These are phyloP conservation scores for Sebastes steindachneri DNA, from an alignment of 2,797 vertebrate species.

Conservation along the genomic window DNA sequence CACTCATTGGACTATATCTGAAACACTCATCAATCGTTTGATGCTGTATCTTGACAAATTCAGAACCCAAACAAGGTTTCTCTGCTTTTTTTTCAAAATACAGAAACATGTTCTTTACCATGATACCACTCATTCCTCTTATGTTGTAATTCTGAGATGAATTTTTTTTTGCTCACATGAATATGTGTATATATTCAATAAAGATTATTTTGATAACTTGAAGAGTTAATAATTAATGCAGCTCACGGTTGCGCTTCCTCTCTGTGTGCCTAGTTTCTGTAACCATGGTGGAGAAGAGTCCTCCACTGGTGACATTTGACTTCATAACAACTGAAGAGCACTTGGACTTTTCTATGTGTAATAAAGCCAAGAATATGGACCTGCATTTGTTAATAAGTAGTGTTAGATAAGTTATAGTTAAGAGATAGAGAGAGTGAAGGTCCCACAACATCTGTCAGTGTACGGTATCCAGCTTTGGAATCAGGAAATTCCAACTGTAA, in stretches of 20 bases:
- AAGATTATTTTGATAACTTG: conserved; percentile 67
- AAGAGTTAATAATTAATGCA: not conserved
- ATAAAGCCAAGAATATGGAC: not conserved
- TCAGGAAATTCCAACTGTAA: not conserved
- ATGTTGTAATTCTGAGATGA: not conserved
- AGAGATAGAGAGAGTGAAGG: not conserved
- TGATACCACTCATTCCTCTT: conserved; percentile 8
- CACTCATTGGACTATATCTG: not conserved
- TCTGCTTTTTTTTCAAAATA: not conserved
- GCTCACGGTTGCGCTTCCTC: not conserved
- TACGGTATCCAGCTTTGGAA: not conserved
- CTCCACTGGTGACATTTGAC: not conserved
- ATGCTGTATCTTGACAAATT: not conserved
- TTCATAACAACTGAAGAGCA: not conserved
- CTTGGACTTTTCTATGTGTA: not conserved
- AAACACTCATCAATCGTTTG: not conserved
- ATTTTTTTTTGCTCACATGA: conserved; percentile 9
- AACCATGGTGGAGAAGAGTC: too few species aligned
- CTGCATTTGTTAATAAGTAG: not conserved
- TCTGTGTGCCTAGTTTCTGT: not conserved
- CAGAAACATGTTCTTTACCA: not conserved
- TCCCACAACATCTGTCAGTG: not conserved
- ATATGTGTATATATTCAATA: conserved; percentile 63
- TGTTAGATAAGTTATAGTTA: too few species aligned
- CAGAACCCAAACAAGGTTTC: not conserved